phyloP scores from a whole-genome alignment of 2,797 vertebrate species.

The Petrocephalus sullivani region DNA sequence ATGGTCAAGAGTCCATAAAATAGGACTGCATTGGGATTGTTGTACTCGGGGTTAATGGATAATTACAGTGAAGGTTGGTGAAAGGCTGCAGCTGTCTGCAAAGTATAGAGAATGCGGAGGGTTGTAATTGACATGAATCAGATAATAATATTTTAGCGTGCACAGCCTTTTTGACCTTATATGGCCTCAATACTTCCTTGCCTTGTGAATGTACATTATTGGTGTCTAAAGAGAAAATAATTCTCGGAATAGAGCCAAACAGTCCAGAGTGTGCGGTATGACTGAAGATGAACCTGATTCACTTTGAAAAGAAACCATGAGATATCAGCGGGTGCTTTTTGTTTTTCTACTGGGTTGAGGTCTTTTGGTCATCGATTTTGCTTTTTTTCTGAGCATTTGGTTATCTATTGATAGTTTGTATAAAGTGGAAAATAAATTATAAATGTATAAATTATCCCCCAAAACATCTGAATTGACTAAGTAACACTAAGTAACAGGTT shows the following conservation, averaged over 20 bases:
- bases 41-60: not conserved
- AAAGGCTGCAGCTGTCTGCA: not conserved
- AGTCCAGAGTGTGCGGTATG: not conserved
- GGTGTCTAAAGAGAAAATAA: not conserved
- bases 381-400: not conserved
- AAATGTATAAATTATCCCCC: too few species aligned
- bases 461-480: not conserved
- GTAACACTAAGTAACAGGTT: not conserved
- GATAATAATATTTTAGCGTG: not conserved
- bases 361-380: not conserved
- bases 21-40: not conserved
- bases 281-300: not conserved
- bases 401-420: not conserved
- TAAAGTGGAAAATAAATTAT: not conserved
- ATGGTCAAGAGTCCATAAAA: not conserved
- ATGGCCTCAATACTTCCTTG: not conserved
- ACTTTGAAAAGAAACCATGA: not conserved
- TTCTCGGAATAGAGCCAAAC: not conserved
- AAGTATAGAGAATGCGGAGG: not conserved
- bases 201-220: not conserved
- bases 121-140: not conserved
- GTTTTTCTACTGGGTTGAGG: not conserved
- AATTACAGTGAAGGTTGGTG: not conserved
- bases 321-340: not conserved
- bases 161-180: not conserved